Conservation (phyloP, 2,888 invertebrate genomes). For the Creontiades dilutus region DNA sequence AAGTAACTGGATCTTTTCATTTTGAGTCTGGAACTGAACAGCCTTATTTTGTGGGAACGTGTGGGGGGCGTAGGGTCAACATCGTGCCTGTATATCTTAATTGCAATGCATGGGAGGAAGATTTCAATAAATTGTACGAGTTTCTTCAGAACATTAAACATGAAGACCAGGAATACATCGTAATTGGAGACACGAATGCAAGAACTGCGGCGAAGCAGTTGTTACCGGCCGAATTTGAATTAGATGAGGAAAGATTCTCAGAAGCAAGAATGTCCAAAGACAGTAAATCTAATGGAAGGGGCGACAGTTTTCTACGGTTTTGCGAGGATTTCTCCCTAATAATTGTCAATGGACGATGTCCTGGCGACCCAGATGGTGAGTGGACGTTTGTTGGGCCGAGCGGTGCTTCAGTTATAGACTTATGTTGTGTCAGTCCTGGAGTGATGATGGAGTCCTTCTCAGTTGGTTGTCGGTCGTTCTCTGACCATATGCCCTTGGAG, state of each 20-base stretch:
- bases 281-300: constrained; percentile 11
- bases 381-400: constrained; percentile 13
- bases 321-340: constrained; percentile 7
- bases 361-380: constrained; percentile 22
- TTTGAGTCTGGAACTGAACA: constrained; percentile 20
- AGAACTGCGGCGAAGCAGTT: constrained; percentile 16
- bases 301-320: constrained; percentile 11
- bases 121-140: neutral
- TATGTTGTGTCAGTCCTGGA: neutral
- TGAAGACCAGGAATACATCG: neutral
- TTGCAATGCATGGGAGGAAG: neutral
- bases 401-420: neutral
- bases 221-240: neutral
- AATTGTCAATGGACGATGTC: constrained; percentile 18
- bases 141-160: neutral
- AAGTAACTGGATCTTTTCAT: neutral
- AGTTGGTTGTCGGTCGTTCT: neutral
- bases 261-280: neutral
- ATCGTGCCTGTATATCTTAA: neutral
- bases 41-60: neutral
- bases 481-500: neutral
- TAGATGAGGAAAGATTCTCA: neutral
- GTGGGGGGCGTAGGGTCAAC: neutral
- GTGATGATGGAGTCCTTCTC: constrained; percentile 12
- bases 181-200: constrained; percentile 14